phyloP scores from a whole-genome alignment of 2,113 vertebrate genomes.

The Piprites chloris region DNA sequence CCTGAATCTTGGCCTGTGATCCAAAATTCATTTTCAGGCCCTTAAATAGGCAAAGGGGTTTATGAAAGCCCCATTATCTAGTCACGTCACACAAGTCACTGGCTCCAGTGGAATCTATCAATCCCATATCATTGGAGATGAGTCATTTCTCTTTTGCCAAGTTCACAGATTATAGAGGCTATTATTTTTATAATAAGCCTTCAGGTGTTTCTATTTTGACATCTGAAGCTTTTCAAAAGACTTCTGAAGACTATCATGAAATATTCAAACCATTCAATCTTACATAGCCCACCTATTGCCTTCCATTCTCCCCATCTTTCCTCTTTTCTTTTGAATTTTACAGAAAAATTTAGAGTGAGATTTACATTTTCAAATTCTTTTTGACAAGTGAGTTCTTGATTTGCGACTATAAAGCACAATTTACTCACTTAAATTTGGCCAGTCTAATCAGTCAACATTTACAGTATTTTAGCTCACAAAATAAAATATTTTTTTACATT shows the following conservation, averaged over 20 bases:
- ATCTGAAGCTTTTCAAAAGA: neutral
- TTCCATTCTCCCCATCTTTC: neutral
- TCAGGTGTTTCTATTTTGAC: conserved; percentile 6
- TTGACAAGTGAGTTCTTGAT: neutral
- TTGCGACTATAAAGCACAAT: neutral
- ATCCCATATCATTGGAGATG: neutral
- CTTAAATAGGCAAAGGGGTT: neutral
- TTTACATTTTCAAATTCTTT: neutral
- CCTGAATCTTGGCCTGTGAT: neutral
- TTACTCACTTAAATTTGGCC: neutral
- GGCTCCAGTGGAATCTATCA: neutral
- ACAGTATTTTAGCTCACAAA: neutral
- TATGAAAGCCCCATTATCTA: neutral
- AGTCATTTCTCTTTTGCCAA: neutral
- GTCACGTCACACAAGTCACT: neutral
- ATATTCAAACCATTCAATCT: neutral
- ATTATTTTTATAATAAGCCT: neutral
- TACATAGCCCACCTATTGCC: neutral
- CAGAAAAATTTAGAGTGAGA: neutral
- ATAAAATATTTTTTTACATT: neutral
- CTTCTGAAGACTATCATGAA: neutral
- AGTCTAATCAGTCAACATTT: neutral
- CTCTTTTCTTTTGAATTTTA: neutral
- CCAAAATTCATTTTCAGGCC: neutral
- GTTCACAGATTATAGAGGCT: neutral